Conservation (phyloP, 2,113 vertebrate genomes). For the Macrotis lagotis region DNA sequence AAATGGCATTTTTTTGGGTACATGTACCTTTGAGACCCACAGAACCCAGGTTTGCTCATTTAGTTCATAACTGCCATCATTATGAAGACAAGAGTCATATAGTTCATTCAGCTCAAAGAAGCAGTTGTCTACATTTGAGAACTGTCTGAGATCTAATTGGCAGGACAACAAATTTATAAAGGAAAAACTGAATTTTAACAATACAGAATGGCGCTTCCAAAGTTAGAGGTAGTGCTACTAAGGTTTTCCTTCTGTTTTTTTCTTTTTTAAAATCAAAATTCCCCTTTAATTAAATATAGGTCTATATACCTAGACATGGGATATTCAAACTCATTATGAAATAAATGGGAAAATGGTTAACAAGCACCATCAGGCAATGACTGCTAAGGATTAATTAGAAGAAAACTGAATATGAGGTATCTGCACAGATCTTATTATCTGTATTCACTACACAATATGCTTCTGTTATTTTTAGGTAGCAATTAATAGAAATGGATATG, state of each 20-base stretch:
- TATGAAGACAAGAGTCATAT: background rate
- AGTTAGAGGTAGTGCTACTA: background rate
- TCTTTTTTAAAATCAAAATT: conserved; percentile 20
- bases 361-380: background rate
- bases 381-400: background rate
- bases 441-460: background rate
- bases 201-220: background rate
- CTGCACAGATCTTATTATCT: background rate
- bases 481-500: background rate
- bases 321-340: background rate
- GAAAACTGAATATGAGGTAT: background rate
- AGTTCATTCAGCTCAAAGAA: background rate
- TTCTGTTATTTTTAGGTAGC: background rate
- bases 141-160: background rate
- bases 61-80: background rate
- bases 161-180: background rate
- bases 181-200: background rate
- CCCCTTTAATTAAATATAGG: background rate
- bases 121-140: background rate
- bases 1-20: background rate
- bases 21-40: background rate
- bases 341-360: background rate
- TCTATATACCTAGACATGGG: background rate
- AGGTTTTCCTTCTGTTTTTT: background rate
- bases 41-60: conserved; percentile 1